Conservation (phyloP, 2,113 vertebrate species). For the Nansenia antarctica region DNA sequence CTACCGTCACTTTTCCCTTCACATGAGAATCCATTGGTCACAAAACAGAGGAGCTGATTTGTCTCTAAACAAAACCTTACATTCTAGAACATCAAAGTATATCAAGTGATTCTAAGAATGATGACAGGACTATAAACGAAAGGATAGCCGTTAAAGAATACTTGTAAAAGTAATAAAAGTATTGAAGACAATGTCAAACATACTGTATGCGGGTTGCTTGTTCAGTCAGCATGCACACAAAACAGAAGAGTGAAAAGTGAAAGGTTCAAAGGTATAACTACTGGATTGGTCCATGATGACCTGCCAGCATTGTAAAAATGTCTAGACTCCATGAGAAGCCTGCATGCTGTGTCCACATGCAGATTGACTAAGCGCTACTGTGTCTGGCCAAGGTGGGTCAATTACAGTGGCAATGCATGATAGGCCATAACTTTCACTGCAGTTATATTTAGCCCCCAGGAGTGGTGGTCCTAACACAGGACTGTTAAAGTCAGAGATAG, state of each 20-base stretch:
- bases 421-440: slow-evolving; percentile 3
- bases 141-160: neutral
- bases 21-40: neutral
- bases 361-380: slow-evolving; percentile 2
- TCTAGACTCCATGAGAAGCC: slow-evolving; percentile 1
- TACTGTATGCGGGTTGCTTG: neutral
- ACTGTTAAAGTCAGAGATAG: slow-evolving; percentile 22
- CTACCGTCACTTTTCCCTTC: neutral
- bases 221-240: neutral
- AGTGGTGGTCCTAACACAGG: neutral
- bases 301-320: slow-evolving; percentile 2
- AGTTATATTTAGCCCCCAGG: slow-evolving; percentile 54
- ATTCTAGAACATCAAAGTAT: neutral
- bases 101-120: neutral
- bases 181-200: neutral
- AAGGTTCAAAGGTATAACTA: neutral
- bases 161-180: neutral
- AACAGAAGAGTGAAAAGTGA: too few species aligned
- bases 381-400: slow-evolving; percentile 24
- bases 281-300: neutral
- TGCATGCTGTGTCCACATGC: neutral
- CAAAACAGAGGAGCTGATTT: neutral
- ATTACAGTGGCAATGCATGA: slow-evolving; percentile 20
- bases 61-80: neutral
- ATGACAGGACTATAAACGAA: neutral